A percentile compares a stretch with the other conserved stretches of the same genome.
These are phyloP conservation scores for Leptinotarsa haldemani DNA, from an alignment of 2,888 invertebrate genomes.

Conservation along the genomic window DNA sequence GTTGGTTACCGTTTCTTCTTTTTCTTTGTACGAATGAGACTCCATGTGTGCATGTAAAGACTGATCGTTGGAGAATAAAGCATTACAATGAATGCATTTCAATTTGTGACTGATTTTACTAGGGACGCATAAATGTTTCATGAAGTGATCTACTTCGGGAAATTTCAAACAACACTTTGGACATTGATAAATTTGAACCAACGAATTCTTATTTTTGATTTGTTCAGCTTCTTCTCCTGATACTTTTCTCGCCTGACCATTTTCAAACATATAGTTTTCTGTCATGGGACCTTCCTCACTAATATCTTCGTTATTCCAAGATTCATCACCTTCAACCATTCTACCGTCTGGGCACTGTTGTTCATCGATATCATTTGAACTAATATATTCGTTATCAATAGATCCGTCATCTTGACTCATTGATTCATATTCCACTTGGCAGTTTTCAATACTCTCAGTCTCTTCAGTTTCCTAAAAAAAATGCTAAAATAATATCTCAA, in stretches of 20 bases:
- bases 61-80: constrained; percentile 63
- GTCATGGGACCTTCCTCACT: constrained; percentile 49
- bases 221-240: too few species aligned
- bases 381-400: constrained; percentile 48
- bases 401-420: constrained; percentile 20
- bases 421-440: constrained; percentile 35
- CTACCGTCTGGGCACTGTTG: constrained; percentile 59
- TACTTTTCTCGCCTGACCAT: constrained; percentile 13
- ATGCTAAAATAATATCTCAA: neutral
- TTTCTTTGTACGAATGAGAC: constrained; percentile 65
- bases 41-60: constrained; percentile 73
- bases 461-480: constrained; percentile 49
- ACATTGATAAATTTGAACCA: constrained; percentile 65
- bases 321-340: constrained; percentile 70
- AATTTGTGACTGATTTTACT: constrained; percentile 65
- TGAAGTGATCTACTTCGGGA: constrained; percentile 64
- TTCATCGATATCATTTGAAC: constrained; percentile 54
- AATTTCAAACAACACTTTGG: constrained; percentile 67
- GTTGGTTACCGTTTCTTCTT: constrained; percentile 40
- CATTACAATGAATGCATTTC: constrained; percentile 67
- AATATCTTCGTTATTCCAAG: constrained; percentile 66
- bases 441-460: constrained; percentile 26
- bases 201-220: constrained; percentile 36
- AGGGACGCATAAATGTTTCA: constrained; percentile 64
- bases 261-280: constrained; percentile 54